These are phyloP conservation scores for Agriopis leucophaearia DNA, from an alignment of 2,888 invertebrate genomes.

Conservation along the genomic window DNA sequence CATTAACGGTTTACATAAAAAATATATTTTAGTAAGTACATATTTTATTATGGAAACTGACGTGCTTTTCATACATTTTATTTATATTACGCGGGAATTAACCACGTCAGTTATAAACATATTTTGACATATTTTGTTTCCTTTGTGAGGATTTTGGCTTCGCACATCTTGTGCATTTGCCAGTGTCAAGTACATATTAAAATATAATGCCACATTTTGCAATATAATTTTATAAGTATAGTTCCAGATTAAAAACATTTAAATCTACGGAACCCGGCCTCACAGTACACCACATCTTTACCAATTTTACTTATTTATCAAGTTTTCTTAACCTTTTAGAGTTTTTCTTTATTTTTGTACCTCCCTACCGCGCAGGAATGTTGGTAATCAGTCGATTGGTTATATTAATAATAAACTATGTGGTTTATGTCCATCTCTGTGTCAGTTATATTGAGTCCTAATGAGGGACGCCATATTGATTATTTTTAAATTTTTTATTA, in stretches of 20 bases:
- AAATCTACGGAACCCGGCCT: conserved; percentile 21
- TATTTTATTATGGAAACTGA: no score
- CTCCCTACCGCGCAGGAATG: conserved; percentile 28
- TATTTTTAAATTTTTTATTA: conserved; percentile 6
- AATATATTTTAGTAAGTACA: no score
- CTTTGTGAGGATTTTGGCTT: no score
- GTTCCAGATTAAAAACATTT: no score
- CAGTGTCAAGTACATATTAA: no score
- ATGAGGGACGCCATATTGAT: conserved; percentile 24
- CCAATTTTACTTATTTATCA: conserved; percentile 26
- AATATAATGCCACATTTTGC: no score
- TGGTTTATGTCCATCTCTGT: conserved; percentile 24
- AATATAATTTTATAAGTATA: no score
- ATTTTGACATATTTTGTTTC: no score
- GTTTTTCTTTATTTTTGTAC: conserved; percentile 23
- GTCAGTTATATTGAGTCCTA: conserved; percentile 38
- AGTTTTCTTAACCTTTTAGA: conserved; percentile 25
- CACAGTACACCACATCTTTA: background rate
- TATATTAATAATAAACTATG: conserved; percentile 33
- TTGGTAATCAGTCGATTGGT: conserved; percentile 30
- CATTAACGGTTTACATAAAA: background rate
- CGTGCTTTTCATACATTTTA: no score
- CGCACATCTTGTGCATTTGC: no score
- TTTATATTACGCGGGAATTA: no score
- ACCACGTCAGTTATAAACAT: no score